phyloP scores from a whole-genome alignment of 2,797 vertebrate species.

The Rhinichthys osculus region DNA sequence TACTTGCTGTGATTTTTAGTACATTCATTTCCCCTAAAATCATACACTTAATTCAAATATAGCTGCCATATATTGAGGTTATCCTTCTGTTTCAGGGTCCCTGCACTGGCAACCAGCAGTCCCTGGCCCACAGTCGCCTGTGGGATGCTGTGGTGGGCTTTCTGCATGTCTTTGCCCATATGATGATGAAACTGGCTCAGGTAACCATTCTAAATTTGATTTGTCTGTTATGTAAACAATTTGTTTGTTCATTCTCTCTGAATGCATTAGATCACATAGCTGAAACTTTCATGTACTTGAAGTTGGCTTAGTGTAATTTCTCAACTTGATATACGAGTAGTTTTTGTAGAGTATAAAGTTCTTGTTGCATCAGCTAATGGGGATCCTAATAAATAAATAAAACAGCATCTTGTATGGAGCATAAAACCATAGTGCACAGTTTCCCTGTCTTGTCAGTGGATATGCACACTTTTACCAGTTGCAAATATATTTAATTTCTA shows the following conservation, averaged over 20 bases:
- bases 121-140: slow-evolving; percentile 92
- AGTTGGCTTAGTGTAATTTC: background rate
- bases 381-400: too few relatives aligned
- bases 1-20: background rate
- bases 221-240: background rate
- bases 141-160: slow-evolving; percentile 98
- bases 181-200: slow-evolving; percentile 99
- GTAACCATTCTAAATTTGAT: slow-evolving; percentile 67
- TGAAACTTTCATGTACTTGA: background rate
- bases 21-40: background rate
- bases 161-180: slow-evolving; percentile 96
- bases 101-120: slow-evolving; percentile 97
- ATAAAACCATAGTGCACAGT: background rate
- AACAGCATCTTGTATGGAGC: background rate
- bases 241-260: background rate
- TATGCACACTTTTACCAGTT: background rate
- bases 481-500: slow-evolving; percentile 20
- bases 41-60: background rate
- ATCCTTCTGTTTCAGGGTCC: slow-evolving; percentile 78
- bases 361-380: too few relatives aligned
- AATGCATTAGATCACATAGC: slow-evolving; percentile 9
- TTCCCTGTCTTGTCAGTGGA: background rate
- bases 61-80: background rate
- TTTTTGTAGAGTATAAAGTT: background rate
- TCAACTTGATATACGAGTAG: background rate